Conservation (phyloP, 2,888 invertebrate genomes). For the Macrosiphum euphorbiae region DNA sequence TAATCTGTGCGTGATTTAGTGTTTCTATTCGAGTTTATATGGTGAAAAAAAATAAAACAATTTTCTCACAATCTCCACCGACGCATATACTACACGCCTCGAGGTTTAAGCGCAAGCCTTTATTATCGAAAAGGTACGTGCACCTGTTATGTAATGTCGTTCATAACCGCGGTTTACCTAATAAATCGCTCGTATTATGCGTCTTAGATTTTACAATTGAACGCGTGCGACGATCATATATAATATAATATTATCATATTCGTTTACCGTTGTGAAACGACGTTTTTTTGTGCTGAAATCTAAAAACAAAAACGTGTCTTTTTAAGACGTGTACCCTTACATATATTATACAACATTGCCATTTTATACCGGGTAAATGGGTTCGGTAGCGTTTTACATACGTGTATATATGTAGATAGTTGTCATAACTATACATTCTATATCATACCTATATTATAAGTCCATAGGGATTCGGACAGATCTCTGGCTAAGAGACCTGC, state of each 20-base stretch:
- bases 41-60: background rate
- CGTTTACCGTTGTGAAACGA: background rate
- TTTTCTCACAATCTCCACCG: background rate
- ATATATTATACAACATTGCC: too few relatives aligned
- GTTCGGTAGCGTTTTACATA: too few relatives aligned
- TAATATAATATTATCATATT: background rate
- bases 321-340: background rate
- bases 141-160: background rate
- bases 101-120: background rate
- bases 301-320: background rate
- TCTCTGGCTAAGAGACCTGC: too few relatives aligned
- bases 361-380: too few relatives aligned
- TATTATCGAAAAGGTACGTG: background rate
- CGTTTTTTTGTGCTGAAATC: background rate
- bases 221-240: background rate
- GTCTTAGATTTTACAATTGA: background rate
- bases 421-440: too few relatives aligned
- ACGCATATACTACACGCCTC: background rate
- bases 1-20: background rate
- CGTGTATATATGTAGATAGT: too few relatives aligned
- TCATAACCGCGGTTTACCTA: background rate
- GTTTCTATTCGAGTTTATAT: background rate
- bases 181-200: background rate
- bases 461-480: too few relatives aligned
- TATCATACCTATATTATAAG: too few relatives aligned